phyloP scores from a whole-genome alignment of 1,140 invertebrate genomes.

The Mizuhopecten yessoensis region DNA sequence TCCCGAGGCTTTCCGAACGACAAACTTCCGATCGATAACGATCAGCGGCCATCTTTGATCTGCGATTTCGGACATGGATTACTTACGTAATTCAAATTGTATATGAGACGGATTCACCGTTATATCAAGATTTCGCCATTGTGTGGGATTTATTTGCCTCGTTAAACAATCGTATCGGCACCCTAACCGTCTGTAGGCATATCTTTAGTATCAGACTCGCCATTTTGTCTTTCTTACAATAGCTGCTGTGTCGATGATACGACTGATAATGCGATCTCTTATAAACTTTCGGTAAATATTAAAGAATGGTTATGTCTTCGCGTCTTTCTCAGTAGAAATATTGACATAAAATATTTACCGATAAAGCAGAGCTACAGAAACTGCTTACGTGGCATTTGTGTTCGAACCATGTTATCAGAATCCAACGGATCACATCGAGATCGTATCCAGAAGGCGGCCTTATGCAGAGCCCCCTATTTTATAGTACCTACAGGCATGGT shows the following conservation, averaged over 20 bases:
- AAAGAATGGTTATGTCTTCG: not conserved
- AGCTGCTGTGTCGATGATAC: not conserved
- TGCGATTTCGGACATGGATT: not conserved
- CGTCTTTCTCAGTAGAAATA: not conserved
- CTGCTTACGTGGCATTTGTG: not conserved
- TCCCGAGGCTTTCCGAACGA: conserved; percentile 3
- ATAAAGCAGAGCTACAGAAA: not conserved
- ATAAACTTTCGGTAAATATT: not conserved
- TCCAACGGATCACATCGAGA: not conserved
- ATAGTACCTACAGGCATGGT: too few species aligned
- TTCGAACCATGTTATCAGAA: not conserved
- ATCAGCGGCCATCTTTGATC: conserved; percentile 37
- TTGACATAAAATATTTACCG: conserved; percentile 34
- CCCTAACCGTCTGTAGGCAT: not conserved
- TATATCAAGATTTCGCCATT: not conserved
- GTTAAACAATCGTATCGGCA: conserved; percentile 26
- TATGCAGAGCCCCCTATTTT: too few species aligned
- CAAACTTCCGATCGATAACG: not conserved
- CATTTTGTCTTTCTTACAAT: not conserved
- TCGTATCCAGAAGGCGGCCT: too few species aligned
- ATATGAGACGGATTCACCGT: not conserved
- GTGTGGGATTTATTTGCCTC: conserved; percentile 12
- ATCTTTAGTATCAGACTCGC: not conserved
- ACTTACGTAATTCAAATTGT: not conserved
- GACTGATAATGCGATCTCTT: not conserved